phyloP scores from a whole-genome alignment of 2,113 vertebrate species.

The Numida meleagris region DNA sequence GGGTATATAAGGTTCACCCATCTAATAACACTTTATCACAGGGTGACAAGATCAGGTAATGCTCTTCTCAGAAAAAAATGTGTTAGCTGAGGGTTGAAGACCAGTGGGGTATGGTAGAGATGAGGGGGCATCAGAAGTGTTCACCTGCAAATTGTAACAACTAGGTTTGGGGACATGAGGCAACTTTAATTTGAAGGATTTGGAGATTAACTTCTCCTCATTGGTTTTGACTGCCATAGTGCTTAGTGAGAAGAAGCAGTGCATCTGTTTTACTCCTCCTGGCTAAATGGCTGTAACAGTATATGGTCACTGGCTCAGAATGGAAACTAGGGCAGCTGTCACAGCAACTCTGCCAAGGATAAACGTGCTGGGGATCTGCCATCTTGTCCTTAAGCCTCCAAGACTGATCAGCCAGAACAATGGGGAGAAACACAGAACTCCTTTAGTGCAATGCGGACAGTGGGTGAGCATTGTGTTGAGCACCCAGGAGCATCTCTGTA shows the following conservation, averaged over 20 bases:
- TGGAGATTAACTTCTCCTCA: background rate
- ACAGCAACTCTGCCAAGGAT: background rate
- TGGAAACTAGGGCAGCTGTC: background rate
- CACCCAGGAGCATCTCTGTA: background rate
- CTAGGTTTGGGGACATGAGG: background rate
- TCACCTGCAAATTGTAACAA: background rate
- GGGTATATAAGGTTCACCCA: background rate
- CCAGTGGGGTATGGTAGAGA: accelerated
- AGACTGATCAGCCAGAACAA: background rate
- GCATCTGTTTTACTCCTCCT: background rate
- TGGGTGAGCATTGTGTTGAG: accelerated
- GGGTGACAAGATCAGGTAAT: background rate
- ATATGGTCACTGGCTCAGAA: background rate
- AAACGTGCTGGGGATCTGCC: background rate
- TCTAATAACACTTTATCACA: background rate
- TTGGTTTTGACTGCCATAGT: background rate
- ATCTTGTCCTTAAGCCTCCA: background rate
- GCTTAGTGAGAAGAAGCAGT: background rate
- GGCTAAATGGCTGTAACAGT: background rate
- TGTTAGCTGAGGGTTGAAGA: background rate
- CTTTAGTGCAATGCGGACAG: background rate
- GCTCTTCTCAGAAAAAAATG: conserved; percentile 9
- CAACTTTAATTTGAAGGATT: background rate
- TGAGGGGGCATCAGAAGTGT: background rate
- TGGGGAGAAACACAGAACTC: accelerated